Evolutionary conservation across 2,113 vertebrate genomes (phyloP), one percentile per base, ranked within the genome.

Genomic region (Podarcis cretensis): DNA sequence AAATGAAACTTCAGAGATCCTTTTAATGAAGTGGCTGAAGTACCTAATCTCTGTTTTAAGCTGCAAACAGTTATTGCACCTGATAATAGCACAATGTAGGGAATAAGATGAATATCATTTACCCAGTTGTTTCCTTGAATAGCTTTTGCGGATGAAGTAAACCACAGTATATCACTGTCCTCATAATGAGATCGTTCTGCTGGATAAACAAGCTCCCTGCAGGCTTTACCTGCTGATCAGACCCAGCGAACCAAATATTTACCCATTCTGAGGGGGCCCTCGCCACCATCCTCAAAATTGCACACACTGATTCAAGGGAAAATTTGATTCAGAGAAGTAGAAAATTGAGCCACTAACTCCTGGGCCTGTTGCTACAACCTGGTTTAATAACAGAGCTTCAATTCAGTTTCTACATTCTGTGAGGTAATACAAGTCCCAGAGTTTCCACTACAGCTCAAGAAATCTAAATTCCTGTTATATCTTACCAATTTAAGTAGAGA

Each of bases 1-100:
- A 30, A 90, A 87, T 94, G 87, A 94, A 95, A 94, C 95, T 97
- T 95, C 78, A 92, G 84, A 95, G 85, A 63, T 92, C 89, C 86
- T 90, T 93, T 92, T 90, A 92, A 14, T 20, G 35, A 81, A 94
- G 91, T 86, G 86, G 68, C 78, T 89, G 40, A 84, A 95, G 88
- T 89, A 92, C 81, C 90, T 92, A 71, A 94, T 96, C 82, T 93
- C 91, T 92, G 84, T 95, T 97, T 96, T 93, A 96, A 95, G 94
- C 94, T 90, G 83, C 91, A 96, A 85, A 76, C 89, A 90, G 83
- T 95, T 96, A 96, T 86, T 93, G 66, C 84, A 91, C 81, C 30
- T 91, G 43, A 90, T 93, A 96, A 96, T 87, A 90, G 75, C 83
- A 90, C 73, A 96, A 93, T 89, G 82, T 54, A 94, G 87, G 12